Evolutionary conservation across 2,797 vertebrate genomes (phyloP), one percentile per base, ranked within the genome.

Genomic region (Hypotaenidia okinawae): DNA sequence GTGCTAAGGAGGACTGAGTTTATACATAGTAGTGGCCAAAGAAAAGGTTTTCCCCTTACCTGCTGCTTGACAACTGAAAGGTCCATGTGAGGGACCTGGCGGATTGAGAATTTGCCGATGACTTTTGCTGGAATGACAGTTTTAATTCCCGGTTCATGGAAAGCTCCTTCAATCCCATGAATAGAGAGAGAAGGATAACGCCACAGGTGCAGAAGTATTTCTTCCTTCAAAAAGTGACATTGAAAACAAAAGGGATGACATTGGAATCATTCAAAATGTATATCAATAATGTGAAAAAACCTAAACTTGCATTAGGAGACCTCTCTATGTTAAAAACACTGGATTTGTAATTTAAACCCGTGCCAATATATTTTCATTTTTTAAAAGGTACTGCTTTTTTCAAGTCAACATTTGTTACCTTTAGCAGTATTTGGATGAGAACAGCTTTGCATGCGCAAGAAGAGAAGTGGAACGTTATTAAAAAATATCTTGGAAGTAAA

Each of bases 121-220:
- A 99, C 99, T 94, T 98, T 98, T 86, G 98, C 98, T 2, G 99
- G 99, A 72, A 99, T 99, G 62, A 99, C 99, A 0, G 99, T 99
- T 97, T 99, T 99, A 32, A 98, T 96, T 84, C 99, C 99, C 0
- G 98, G 68, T 86, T 98, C 98, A 17, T 98, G 98, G 97, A 99
- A 99, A 3, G 98, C 99, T 4, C 99, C 99, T 93, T 99, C 98
- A 6, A 99, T 99, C 64, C 99, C 99, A 11, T 99, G 99, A 97
- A 99, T 98, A 83, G 98, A 98, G 45, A 99, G 98, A 19, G 98
- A 99, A 10, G 99, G 99, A 77, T 98, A 98, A 67, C 96, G 98
- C 99, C 99, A 99, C 61, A 98, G 95, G 79, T 99, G 98, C 75
- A 98, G 97, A 61, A 99, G 97, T 93, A 99, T 74, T 49, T 99